Evolutionary conservation across 2,888 invertebrate species (phyloP), one percentile per base, ranked within the genome.

Genomic region (Macrosiphum euphorbiae): DNA sequence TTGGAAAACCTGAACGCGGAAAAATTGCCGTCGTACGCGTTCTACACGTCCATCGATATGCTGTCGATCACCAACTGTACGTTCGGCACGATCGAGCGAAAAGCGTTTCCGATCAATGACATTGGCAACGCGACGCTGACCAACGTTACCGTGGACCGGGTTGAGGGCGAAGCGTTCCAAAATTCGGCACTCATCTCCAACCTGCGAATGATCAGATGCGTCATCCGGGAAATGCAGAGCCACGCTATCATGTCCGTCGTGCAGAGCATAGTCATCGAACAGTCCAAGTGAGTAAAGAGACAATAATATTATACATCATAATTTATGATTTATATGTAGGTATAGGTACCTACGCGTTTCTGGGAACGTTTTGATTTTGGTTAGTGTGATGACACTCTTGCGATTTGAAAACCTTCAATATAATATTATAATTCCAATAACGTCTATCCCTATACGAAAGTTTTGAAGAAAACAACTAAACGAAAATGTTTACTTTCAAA

Each of bases 11-110:
- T 94, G 10, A 50, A 35, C 0, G 41, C 85, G 8, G 67, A 86
- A 52, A 90, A n/a, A 61, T n/a, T 94, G n/a, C 94, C 94, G 4
- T 94, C 94, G 24, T n/a, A 58, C 16, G 86, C 94, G 44, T 94
- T 94, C 67, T 28, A 52, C 20, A 94, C 94, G n/a, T 50, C 61
- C n/a, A 94, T 94, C 67, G 78, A 90, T 41, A 11, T 20, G 3
- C 35, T 94, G 26, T 61, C 35, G 3, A 90, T 94, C 24, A 85
- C 58, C 41, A 41, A 94, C 44, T 94, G 94, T 41, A 50, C 67
- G 67, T 90, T 94, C 26, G 90, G 67, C 10, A 28, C 85, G 41
- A 94, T 94, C 85, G 61, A 90, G 7, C 41, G 67, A 7, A 28
- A 90, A 28, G 94, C 94, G 3, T 94, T 94, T n/a, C 94, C 94